These are phyloP conservation scores for Xanthorhoe spadicearia DNA, from an alignment of 2,888 invertebrate genomes.

Conservation along the genomic window DNA sequence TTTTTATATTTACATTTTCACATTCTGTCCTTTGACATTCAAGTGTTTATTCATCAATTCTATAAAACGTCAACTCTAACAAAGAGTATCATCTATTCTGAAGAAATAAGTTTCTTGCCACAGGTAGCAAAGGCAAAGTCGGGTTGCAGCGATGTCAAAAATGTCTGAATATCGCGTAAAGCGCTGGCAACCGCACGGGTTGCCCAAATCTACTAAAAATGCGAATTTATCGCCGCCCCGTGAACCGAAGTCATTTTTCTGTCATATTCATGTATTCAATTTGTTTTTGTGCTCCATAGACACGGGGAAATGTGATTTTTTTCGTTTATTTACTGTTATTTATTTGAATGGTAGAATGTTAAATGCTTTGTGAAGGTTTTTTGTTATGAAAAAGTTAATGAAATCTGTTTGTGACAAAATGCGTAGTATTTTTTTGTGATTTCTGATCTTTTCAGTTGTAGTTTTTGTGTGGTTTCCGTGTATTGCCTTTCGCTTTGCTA, in stretches of 20 bases:
- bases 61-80: too few relatives aligned
- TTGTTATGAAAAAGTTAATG: slow-evolving; percentile 37
- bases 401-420: slow-evolving; percentile 34
- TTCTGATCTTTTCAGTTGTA: slow-evolving; percentile 16
- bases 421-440: slow-evolving; percentile 32
- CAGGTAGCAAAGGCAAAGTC: neutral
- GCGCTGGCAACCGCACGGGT: slow-evolving; percentile 8
- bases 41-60: too few relatives aligned
- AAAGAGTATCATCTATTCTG: too few relatives aligned
- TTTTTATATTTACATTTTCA: too few relatives aligned
- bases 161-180: slow-evolving; percentile 19
- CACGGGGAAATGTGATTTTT: slow-evolving; percentile 60
- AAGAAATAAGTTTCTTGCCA: too few relatives aligned
- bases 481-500: slow-evolving; percentile 4
- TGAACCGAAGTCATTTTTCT: slow-evolving; percentile 47
- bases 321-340: slow-evolving; percentile 48
- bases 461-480: slow-evolving; percentile 3
- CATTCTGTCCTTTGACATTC: too few relatives aligned
- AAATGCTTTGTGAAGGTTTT: slow-evolving; percentile 38
- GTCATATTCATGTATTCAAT: slow-evolving; percentile 54
- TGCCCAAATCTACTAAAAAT: slow-evolving; percentile 33
- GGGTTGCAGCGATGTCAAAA: neutral
- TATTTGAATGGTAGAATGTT: slow-evolving; percentile 41
- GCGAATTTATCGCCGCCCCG: slow-evolving; percentile 37
- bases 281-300: slow-evolving; percentile 52